These are phyloP conservation scores for Lytechinus pictus DNA, from an alignment of 35 echinoderm and acorn worm genomes.

Conservation along the genomic window DNA sequence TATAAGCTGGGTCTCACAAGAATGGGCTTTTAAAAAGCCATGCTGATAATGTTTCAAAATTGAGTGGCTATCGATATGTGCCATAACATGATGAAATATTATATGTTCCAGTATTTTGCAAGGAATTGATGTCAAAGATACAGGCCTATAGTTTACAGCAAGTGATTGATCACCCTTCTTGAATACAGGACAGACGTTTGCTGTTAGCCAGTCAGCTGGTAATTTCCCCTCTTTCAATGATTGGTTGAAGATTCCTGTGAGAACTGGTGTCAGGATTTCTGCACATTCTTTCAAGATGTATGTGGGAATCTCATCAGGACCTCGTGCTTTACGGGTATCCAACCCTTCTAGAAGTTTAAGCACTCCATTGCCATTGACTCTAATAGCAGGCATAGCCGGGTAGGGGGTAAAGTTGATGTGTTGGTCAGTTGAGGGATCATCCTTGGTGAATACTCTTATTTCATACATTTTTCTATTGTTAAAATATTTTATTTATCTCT, in stretches of 20 bases:
- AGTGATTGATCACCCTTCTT: conserved; percentile 58
- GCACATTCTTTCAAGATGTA: conserved; percentile 48
- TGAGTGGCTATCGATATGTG: conserved; percentile 37
- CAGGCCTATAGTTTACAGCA: conserved; percentile 56
- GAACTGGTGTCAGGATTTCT: conserved; percentile 26
- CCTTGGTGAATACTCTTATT: no score
- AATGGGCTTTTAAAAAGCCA: conserved; percentile 52
- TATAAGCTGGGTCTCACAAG: conserved; percentile 51
- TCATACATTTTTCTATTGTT: no score
- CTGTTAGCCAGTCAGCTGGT: no score
- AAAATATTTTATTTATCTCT: no score
- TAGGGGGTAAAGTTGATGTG: background rate
- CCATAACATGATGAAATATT: conserved; percentile 32
- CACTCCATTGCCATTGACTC: conserved; percentile 39
- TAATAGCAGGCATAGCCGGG: conserved; percentile 35
- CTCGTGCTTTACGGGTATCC: conserved; percentile 35
- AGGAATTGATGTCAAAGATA: conserved; percentile 55
- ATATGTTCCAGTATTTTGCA: conserved; percentile 71
- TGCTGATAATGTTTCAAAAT: conserved; percentile 52
- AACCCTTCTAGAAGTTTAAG: conserved; percentile 25
- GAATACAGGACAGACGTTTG: conserved; percentile 43
- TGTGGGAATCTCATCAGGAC: conserved; percentile 53
- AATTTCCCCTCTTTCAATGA: no score
- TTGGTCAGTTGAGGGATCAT: background rate
- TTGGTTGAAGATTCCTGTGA: conserved; percentile 61